A percentile compares a stretch with the other conserved stretches of the same genome.
Conservation (phyloP, 1,140 invertebrate species). For the Listronotus oregonensis region DNA sequence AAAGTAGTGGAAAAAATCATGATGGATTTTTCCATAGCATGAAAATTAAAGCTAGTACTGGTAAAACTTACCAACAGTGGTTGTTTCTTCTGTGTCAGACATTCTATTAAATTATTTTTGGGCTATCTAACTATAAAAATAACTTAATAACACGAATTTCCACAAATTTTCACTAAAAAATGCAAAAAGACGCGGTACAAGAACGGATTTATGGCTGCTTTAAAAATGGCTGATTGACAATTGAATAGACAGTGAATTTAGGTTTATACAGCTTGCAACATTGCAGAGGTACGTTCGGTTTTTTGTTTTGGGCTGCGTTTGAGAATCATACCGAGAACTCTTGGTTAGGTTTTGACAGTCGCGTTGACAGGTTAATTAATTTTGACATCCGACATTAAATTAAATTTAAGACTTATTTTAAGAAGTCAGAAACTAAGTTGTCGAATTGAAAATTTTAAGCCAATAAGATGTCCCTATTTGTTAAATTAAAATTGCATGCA, state of each 20-base stretch:
- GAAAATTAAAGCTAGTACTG: background rate
- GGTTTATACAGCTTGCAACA: background rate
- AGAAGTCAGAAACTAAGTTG: too few species aligned
- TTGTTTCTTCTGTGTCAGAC: constrained; percentile 9
- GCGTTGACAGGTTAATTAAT: too few species aligned
- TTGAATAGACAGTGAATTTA: too few species aligned
- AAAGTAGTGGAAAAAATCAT: too few species aligned
- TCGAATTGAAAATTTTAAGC: too few species aligned
- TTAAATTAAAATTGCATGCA: too few species aligned
- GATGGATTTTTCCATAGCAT: background rate
- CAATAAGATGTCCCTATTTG: too few species aligned
- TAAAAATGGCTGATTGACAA: background rate
- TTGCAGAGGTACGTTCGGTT: background rate
- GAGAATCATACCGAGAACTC: too few species aligned
- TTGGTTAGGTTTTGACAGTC: too few species aligned
- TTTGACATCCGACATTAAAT: too few species aligned
- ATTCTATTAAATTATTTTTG: background rate
- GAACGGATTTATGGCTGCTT: background rate
- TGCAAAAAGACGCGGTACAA: background rate
- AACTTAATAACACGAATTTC: background rate
- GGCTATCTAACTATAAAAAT: constrained; percentile 3
- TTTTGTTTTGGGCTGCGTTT: too few species aligned
- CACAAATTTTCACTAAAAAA: background rate
- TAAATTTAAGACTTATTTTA: too few species aligned
- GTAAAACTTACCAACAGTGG: background rate